phyloP scores from a whole-genome alignment of 2,113 vertebrate genomes.

The Pangasianodon hypophthalmus region DNA sequence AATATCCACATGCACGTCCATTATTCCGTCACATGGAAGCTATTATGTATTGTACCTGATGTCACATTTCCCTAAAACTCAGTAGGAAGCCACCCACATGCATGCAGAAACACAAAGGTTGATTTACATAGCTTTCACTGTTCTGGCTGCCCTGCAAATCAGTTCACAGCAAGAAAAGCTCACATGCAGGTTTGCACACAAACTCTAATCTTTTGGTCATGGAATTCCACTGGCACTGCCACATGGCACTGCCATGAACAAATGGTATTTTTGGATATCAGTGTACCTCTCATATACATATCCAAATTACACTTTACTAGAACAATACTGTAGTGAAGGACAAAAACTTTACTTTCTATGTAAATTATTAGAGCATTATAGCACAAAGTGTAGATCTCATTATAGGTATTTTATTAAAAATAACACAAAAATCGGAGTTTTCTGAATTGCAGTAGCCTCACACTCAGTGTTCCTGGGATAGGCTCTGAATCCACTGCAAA shows the following conservation, averaged over 20 bases:
- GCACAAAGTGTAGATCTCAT: background rate
- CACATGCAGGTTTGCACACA: slow-evolving; percentile 4
- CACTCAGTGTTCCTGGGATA: too few species aligned
- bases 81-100: slow-evolving; percentile 16
- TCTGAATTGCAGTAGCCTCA: background rate
- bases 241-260: background rate
- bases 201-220: background rate
- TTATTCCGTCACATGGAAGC: slow-evolving; percentile 4
- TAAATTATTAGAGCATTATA: background rate
- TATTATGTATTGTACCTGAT: background rate
- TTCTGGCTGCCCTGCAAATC: slow-evolving; percentile 37
- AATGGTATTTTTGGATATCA: background rate
- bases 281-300: background rate
- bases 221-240: too few species aligned
- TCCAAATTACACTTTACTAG: background rate
- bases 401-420: background rate
- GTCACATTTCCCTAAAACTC: background rate
- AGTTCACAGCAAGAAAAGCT: slow-evolving; percentile 22
- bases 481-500: background rate
- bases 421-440: too few species aligned
- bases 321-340: background rate
- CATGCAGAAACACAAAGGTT: slow-evolving; percentile 39
- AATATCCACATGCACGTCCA: background rate
- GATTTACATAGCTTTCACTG: slow-evolving; percentile 38
- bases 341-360: background rate